phyloP scores from a whole-genome alignment of 2,888 invertebrate genomes.

The Diachrysia chrysitis region DNA sequence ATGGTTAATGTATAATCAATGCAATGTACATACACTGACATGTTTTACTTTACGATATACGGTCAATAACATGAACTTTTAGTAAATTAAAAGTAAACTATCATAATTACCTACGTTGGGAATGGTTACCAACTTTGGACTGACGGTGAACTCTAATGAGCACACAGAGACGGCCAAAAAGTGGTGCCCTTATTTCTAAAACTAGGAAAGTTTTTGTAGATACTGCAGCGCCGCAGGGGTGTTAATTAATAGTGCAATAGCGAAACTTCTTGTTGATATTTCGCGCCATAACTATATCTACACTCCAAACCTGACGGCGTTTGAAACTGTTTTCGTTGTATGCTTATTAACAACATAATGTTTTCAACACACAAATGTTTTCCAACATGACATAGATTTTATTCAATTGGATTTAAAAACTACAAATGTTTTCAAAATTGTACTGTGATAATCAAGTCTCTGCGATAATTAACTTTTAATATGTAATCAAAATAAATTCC shows the following conservation, averaged over 20 bases:
- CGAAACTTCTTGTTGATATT: slow-evolving; percentile 25
- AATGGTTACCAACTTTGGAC: slow-evolving; percentile 28
- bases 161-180: slow-evolving; percentile 20
- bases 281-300: background rate
- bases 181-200: slow-evolving; percentile 22
- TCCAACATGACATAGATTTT: too few species aligned
- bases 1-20: too few species aligned
- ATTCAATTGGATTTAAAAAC: too few species aligned
- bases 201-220: slow-evolving; percentile 26
- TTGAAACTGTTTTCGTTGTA: too few species aligned
- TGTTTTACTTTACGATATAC: background rate
- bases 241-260: slow-evolving; percentile 32
- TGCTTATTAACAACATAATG: too few species aligned
- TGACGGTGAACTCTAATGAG: slow-evolving; percentile 27
- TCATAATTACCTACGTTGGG: slow-evolving; percentile 22
- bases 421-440: too few species aligned
- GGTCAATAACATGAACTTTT: slow-evolving; percentile 13
- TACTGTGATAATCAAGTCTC: background rate
- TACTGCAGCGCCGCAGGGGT: slow-evolving; percentile 20
- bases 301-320: background rate
- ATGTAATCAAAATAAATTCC: background rate
- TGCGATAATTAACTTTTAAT: background rate
- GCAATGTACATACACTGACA: background rate
- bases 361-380: too few species aligned
- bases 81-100: slow-evolving; percentile 19